phyloP scores from a whole-genome alignment of 2,888 invertebrate genomes.

The Flexamia atlantica region DNA sequence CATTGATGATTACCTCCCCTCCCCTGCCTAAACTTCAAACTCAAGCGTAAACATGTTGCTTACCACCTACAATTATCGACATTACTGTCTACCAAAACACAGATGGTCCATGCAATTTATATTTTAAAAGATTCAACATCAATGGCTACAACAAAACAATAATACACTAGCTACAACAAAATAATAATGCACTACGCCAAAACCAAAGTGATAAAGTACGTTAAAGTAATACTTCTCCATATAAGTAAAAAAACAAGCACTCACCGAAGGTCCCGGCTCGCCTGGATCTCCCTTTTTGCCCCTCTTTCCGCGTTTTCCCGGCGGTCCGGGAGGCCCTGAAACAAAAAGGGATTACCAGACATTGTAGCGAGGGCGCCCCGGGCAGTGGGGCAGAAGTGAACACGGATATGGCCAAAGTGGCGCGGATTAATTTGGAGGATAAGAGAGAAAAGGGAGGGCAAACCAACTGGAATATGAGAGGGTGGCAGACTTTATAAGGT shows the following conservation, averaged over 20 bases:
- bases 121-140: no score
- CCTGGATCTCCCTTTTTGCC: slow-evolving; percentile 94
- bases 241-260: slow-evolving; percentile 72
- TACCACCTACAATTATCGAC: no score
- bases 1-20: no score
- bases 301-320: slow-evolving; percentile 92
- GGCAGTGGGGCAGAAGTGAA: slow-evolving; percentile 10
- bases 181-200: no score
- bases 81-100: no score
- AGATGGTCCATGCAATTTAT: no score
- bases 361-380: not conserved
- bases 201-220: no score
- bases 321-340: slow-evolving; percentile 90
- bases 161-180: no score
- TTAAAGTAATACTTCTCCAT: no score
- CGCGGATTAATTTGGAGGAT: slow-evolving; percentile 26
- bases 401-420: slow-evolving; percentile 39
- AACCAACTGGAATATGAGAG: slow-evolving; percentile 5
- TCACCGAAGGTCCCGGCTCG: slow-evolving; percentile 88
- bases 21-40: no score
- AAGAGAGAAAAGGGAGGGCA: slow-evolving; percentile 3
- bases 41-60: no score
- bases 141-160: no score
- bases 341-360: slow-evolving; percentile 18
- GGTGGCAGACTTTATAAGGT: slow-evolving; percentile 4